These are phyloP conservation scores for Plemyria rubiginata DNA, from an alignment of 2,888 invertebrate genomes.

Conservation along the genomic window DNA sequence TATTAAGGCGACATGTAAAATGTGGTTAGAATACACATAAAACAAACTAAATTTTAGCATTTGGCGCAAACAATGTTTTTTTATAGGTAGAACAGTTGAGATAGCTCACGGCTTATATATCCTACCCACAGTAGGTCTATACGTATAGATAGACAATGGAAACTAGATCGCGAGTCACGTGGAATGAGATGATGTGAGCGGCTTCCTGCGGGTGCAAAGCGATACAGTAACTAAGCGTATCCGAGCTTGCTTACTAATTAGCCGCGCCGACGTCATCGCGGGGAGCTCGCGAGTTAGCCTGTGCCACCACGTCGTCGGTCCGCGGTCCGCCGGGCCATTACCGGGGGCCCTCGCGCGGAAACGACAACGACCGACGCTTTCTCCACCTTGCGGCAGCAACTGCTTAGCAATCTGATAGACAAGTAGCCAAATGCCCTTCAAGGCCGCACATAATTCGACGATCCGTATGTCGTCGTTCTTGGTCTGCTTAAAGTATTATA, in stretches of 20 bases:
- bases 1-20: background rate
- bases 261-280: slow-evolving; percentile 74
- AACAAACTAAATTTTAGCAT: too few species aligned
- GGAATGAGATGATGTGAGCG: slow-evolving; percentile 75
- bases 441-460: slow-evolving; percentile 46
- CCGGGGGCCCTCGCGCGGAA: slow-evolving; percentile 79
- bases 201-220: slow-evolving; percentile 71
- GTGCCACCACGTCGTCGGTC: slow-evolving; percentile 14
- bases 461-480: too few species aligned
- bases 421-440: slow-evolving; percentile 54
- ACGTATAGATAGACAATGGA: too few species aligned
- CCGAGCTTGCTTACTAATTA: slow-evolving; percentile 76
- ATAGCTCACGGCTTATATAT: too few species aligned
- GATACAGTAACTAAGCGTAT: slow-evolving; percentile 56
- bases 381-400: slow-evolving; percentile 64
- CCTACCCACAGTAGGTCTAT: too few species aligned
- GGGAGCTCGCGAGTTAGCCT: slow-evolving; percentile 57
- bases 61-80: too few species aligned
- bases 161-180: slow-evolving; percentile 59
- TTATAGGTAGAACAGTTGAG: too few species aligned
- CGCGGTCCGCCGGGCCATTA: slow-evolving; percentile 63
- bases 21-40: background rate
- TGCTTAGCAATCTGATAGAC: slow-evolving; percentile 44
- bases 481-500: too few species aligned
- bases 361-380: slow-evolving; percentile 83